phyloP scores from a whole-genome alignment of 2,113 vertebrate species.

The Ursus arctos region DNA sequence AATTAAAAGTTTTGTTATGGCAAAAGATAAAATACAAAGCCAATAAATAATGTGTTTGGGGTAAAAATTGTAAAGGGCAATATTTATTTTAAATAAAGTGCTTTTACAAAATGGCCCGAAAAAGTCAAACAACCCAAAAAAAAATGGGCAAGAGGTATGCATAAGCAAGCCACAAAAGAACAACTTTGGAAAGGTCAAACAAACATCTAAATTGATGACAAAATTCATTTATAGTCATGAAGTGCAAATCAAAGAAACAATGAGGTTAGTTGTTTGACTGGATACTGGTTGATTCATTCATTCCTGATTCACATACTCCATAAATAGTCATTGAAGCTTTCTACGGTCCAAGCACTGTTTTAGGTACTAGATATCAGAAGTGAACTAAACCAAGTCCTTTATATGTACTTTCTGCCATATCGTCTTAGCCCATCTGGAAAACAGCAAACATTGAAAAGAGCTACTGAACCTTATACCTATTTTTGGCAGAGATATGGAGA shows the following conservation, averaged over 20 bases:
- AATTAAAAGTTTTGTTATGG: background rate
- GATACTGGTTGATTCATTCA: background rate
- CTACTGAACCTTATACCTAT: background rate
- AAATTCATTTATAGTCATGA: background rate
- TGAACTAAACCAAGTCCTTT: background rate
- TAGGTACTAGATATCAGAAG: background rate
- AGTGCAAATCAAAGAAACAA: background rate
- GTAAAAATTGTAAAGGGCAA: background rate
- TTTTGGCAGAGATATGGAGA: background rate
- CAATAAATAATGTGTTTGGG: background rate
- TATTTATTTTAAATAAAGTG: background rate
- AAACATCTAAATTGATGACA: background rate
- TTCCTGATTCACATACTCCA: background rate
- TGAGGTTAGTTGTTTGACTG: background rate
- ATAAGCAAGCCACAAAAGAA: background rate
- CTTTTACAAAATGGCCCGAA: background rate
- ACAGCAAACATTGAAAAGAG: background rate
- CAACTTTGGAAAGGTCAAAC: background rate
- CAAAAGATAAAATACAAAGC: slow-evolving; percentile 13
- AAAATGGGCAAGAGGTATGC: background rate
- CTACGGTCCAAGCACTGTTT: background rate
- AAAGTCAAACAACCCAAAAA: background rate
- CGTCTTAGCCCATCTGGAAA: background rate
- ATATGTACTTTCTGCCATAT: background rate
- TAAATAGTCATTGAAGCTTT: background rate